phyloP scores from a whole-genome alignment of 1,140 invertebrate genomes.

The Pseudomyrmex gracilis region DNA sequence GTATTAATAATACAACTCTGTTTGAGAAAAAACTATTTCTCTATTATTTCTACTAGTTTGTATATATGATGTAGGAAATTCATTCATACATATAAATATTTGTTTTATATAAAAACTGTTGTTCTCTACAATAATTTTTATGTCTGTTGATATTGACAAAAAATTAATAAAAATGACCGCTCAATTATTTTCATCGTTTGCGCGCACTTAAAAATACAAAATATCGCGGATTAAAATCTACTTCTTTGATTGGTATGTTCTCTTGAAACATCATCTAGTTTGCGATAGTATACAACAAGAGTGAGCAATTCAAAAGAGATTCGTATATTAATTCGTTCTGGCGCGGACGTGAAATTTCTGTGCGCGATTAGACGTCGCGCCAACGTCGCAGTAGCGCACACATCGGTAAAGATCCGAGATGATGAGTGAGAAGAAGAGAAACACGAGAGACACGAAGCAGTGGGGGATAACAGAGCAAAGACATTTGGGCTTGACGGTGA shows the following conservation, averaged over 20 bases:
- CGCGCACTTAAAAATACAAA: background rate
- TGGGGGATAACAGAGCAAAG: conserved; percentile 71
- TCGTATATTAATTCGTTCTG: conserved; percentile 44
- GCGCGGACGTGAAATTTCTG: conserved; percentile 38
- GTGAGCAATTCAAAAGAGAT: conserved; percentile 13
- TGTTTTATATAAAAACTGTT: background rate
- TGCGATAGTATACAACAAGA: background rate
- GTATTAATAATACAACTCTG: background rate
- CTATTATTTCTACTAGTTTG: too few species aligned
- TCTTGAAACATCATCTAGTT: conserved; percentile 26
- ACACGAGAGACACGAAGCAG: conserved; percentile 31
- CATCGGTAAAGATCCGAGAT: background rate
- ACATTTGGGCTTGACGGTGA: conserved; percentile 78
- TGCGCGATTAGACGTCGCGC: conserved; percentile 52
- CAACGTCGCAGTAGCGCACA: conserved; percentile 53
- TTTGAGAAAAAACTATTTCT: background rate
- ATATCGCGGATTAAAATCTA: background rate
- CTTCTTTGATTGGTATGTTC: background rate
- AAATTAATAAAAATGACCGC: background rate
- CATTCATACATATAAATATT: background rate
- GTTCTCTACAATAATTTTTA: background rate
- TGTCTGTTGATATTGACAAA: background rate
- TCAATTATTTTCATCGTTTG: background rate
- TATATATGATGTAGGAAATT: too few species aligned
- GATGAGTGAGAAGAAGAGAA: conserved; percentile 12